Percentiles rank a stretch among this genome's conserved stretches.
These are phyloP conservation scores for Rhinogobio ventralis DNA, from an alignment of 2,797 vertebrate species.

Conservation along the genomic window DNA sequence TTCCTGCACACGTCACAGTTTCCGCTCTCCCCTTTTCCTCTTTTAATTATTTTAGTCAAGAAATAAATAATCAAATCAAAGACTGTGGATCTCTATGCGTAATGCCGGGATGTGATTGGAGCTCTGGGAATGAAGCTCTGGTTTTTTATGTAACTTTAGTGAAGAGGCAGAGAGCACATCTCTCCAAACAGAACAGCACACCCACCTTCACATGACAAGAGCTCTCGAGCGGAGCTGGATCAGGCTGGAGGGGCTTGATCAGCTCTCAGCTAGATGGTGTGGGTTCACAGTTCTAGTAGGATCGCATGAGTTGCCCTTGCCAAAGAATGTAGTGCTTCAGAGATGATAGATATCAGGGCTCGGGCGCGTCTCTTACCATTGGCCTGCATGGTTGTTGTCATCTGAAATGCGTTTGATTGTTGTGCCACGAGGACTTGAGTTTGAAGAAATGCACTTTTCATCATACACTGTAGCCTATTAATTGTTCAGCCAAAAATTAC, in stretches of 20 bases:
- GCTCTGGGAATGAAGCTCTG: constrained; percentile 36
- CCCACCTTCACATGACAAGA: constrained; percentile 51
- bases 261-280: constrained; percentile 33
- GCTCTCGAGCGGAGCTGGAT: constrained; percentile 35
- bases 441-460: background rate
- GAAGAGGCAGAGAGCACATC: constrained; percentile 54
- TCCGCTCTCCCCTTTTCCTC: background rate
- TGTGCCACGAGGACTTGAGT: background rate
- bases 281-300: constrained; percentile 45
- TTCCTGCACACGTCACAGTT: background rate
- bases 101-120: constrained; percentile 39
- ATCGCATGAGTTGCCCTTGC: constrained; percentile 36
- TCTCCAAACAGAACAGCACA: constrained; percentile 47
- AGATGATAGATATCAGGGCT: constrained; percentile 23
- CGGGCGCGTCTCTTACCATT: background rate
- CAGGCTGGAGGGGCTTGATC: constrained; percentile 34
- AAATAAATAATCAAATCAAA: constrained; percentile 36
- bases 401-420: background rate
- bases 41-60: background rate
- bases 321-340: constrained; percentile 30
- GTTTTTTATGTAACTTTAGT: constrained; percentile 55
- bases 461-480: background rate
- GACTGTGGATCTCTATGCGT: constrained; percentile 33
- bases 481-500: background rate
- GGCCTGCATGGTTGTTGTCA: background rate